Conservation (phyloP, 2,888 invertebrate species). For the Adelognathus sp. region DNA sequence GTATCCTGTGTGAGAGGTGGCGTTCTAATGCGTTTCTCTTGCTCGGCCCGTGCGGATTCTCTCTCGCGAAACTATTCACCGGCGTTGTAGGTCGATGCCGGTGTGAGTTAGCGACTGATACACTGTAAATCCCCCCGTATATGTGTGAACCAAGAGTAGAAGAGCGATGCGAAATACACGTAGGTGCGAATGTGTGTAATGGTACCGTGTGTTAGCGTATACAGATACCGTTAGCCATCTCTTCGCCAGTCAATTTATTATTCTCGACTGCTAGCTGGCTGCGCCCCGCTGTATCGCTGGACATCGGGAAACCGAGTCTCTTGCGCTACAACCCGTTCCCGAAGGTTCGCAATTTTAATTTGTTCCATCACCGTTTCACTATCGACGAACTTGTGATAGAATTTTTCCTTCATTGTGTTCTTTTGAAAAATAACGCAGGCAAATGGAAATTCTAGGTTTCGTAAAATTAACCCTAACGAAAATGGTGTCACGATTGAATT, state of each 20-base stretch:
- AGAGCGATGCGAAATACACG: not conserved
- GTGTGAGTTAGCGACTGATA: slow-evolving; percentile 5
- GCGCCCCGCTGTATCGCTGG: slow-evolving; percentile 43
- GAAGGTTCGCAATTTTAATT: slow-evolving; percentile 49
- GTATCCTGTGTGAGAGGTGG: slow-evolving; percentile 32
- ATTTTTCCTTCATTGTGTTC: not conserved
- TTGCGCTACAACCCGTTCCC: slow-evolving; percentile 44
- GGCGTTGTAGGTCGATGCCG: slow-evolving; percentile 9
- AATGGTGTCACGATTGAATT: too few species aligned
- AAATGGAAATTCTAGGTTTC: too few species aligned
- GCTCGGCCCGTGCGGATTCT: slow-evolving; percentile 61
- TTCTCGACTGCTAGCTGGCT: slow-evolving; percentile 55
- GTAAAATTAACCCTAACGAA: too few species aligned
- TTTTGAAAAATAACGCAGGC: too few species aligned
- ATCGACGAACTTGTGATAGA: slow-evolving; percentile 48
- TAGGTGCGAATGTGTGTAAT: slow-evolving; percentile 44
- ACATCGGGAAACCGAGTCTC: slow-evolving; percentile 28
- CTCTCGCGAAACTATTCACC: slow-evolving; percentile 61
- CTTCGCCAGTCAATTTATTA: slow-evolving; percentile 67
- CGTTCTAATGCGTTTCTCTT: slow-evolving; percentile 70
- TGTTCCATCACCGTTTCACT: slow-evolving; percentile 32
- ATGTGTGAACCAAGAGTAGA: slow-evolving; percentile 27
- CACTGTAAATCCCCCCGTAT: slow-evolving; percentile 29
- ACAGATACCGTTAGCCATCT: slow-evolving; percentile 55
- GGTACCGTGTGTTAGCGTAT: slow-evolving; percentile 27